Evolutionary conservation across 2,888 invertebrate genomes (phyloP), one percentile per base, ranked within the genome.

Genomic region (Synanthedon andrenaeformis): DNA sequence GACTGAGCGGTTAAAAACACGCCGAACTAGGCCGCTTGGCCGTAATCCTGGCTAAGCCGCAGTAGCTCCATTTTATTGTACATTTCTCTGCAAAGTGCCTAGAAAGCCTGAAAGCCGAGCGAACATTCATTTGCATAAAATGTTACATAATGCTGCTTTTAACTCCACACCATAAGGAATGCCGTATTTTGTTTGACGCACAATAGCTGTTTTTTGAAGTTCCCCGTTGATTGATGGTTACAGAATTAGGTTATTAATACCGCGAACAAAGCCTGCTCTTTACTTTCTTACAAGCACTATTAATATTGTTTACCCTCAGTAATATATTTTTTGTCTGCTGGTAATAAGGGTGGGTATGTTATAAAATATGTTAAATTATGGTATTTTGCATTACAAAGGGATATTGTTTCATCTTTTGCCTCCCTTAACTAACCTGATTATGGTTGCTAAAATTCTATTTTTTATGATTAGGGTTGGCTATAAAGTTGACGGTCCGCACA

Each of bases 121-220:
- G 72, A 69, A 69, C 68, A 67, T 70, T 75, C 69, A 78, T 80
- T 79, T 79, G 74, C 78, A 80, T 80, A 75, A 77, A 78, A 76
- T 70, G 70, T 70, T 70, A 72, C 58, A 56, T 61, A 63, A 60
- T 58, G 58, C 59, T 53, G 74, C 74, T 76, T 76, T 79, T 76
- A 75, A 75, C 73, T 69, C 66, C 57, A 57, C 63, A 62, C 60
- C 59, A 60, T 57, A 63, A 69, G 66, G 62, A 57, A 59, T 54
- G 54, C 54, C 51, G 53, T 55, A 55, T 57, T 57, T 72, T 76
- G 76, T 77, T 74, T 69, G 66, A 60, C 62, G 63, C 63, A 70
- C 75, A 76, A 79, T 74, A 62, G 69, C 59, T 63, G 63, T 74
- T 69, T 73, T 71, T 35, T 53, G 35, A 53, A 52, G 53, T 50